Evolutionary conservation across 2,888 invertebrate genomes (phyloP).

Genomic region (Carcina quercana): DNA sequence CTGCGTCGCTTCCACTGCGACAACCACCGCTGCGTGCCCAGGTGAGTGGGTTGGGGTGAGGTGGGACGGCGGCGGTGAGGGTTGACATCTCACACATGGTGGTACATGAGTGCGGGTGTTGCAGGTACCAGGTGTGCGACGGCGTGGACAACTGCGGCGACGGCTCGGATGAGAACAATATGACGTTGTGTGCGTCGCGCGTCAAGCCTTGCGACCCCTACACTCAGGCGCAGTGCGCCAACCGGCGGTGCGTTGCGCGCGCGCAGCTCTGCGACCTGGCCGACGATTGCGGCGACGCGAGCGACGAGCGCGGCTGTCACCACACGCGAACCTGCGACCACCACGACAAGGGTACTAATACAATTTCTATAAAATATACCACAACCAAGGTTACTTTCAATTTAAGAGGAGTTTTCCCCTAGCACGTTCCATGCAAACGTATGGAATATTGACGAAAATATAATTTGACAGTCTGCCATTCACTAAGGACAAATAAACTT

Average conservation of each 20-base stretch:
- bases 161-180: slow-evolving; percentile 96
- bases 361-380: no score
- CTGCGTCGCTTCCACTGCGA: slow-evolving; percentile 90
- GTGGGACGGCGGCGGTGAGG: no score
- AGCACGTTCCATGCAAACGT: no score
- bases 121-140: slow-evolving; percentile 89
- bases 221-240: slow-evolving; percentile 91
- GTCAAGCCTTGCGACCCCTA: slow-evolving; percentile 84
- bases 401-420: no score
- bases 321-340: slow-evolving; percentile 75
- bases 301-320: slow-evolving; percentile 93
- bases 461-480: no score
- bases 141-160: slow-evolving; percentile 95
- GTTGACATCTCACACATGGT: no score
- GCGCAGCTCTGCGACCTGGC: slow-evolving; percentile 89
- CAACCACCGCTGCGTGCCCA: slow-evolving; percentile 90
- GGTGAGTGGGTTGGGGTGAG: slow-evolving; percentile 38
- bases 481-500: no score
- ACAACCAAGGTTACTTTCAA: no score
- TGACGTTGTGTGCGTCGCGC: slow-evolving; percentile 88
- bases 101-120: neutral
- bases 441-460: no score
- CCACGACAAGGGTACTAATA: slow-evolving; percentile 42
- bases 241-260: slow-evolving; percentile 87
- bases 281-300: slow-evolving; percentile 93